Base-by-base conservation (phyloP, 2,888 invertebrate species). In the Megamerina dolium region DNA sequence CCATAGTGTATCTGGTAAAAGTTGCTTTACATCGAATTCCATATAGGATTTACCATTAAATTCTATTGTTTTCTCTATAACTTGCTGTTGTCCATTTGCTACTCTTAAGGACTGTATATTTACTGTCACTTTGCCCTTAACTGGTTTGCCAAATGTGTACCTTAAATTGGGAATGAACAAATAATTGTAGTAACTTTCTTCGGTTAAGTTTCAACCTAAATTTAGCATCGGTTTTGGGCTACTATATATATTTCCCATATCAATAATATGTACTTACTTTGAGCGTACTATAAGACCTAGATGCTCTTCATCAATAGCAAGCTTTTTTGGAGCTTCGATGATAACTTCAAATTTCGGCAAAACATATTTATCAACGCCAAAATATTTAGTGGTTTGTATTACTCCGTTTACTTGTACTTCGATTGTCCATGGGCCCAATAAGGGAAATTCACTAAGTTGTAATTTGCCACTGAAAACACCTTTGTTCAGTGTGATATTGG, bases 301-400 rank as follows among this genome's bases (percentile, higher is more conserved):
- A n/a, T n/a, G n/a, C n/a, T n/a, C n/a, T n/a, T n/a, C n/a, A n/a
- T n/a, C n/a, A n/a, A n/a, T n/a, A n/a, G n/a, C n/a, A n/a, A n/a
- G n/a, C n/a, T n/a, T n/a, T n/a, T n/a, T n/a, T n/a, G n/a, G n/a
- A n/a, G 90, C 78, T 52, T 87, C 81, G 46, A 96, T 81, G 23
- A 80, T 79, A 48, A 96, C 88, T 62, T 93, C 83, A 70, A 94
- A 96, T 64, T 93, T 93, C 1, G 96, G 96, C 50, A 91, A 73
- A 39, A 95, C 85, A 63, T 91, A 92, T 68, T 91, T 87, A 12
- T 88, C 91, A 10, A 94, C 87, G 62, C 85, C 78, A 32, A 69
- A 63, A 10, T 41, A 35, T 51, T 70, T 63, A 0, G 36, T 37
- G 4, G 41, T 43, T 2, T 42, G 13, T 2, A 12, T n/a, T 2